Percentiles rank a stretch among this genome's conserved stretches.
Evolutionary conservation across 2,888 invertebrate species (phyloP).

Genomic region (Nemotelus pantherinus): DNA sequence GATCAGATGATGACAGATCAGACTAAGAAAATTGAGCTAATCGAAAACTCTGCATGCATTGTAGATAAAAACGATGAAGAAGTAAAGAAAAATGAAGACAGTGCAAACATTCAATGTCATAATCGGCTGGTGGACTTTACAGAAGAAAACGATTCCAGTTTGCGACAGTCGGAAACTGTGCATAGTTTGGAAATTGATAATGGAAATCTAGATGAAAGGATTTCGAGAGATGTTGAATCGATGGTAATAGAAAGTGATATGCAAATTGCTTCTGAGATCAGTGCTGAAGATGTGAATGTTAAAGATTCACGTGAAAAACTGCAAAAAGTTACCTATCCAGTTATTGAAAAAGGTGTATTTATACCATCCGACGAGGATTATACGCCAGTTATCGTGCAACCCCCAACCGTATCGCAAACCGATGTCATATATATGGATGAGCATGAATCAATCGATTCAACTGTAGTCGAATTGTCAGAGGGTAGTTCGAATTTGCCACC

Average conservation of each 20-base stretch:
- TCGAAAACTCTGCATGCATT: neutral
- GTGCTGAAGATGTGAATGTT: neutral
- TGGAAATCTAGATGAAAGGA: no score
- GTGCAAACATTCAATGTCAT: no score
- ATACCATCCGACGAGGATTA: neutral
- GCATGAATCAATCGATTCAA: conserved; percentile 26
- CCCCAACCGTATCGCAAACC: neutral
- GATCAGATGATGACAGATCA: neutral
- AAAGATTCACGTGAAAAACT: neutral
- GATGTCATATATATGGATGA: conserved; percentile 3
- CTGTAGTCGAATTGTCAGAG: neutral
- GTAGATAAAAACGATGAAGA: neutral
- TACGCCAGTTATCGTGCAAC: neutral
- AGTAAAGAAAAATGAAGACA: neutral
- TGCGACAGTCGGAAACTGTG: no score
- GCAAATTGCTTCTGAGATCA: neutral
- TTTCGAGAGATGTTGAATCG: neutral
- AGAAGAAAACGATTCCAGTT: no score
- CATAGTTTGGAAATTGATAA: no score
- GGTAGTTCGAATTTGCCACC: conserved; percentile 29
- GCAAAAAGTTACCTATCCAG: neutral
- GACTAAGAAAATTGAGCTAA: neutral
- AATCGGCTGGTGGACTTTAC: no score
- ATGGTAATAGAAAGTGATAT: neutral
- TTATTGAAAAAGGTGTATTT: neutral